These are phyloP conservation scores for Malurus alboscapulatus DNA, from an alignment of 2,113 vertebrate species.

Conservation along the genomic window DNA sequence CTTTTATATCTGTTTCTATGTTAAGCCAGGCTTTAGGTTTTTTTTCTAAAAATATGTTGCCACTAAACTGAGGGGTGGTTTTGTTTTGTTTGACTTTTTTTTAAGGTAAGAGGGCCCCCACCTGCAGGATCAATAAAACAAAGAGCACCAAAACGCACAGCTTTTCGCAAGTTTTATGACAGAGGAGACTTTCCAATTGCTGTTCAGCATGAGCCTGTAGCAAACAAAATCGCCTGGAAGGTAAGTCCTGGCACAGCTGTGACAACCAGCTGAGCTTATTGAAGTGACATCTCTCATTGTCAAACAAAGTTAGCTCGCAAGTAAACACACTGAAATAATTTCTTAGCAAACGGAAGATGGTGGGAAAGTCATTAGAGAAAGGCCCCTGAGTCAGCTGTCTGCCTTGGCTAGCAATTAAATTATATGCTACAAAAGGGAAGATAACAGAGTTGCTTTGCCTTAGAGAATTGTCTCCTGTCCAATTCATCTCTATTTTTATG, in stretches of 20 bases:
- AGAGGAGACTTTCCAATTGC: conserved; percentile 89
- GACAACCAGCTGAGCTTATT: conserved; percentile 47
- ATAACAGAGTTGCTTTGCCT: conserved; percentile 77
- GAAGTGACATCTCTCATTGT: conserved; percentile 65
- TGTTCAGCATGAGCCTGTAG: conserved; percentile 82
- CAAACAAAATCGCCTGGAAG: conserved; percentile 94
- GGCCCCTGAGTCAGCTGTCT: conserved; percentile 67
- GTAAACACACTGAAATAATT: conserved; percentile 69
- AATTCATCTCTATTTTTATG: conserved; percentile 81
- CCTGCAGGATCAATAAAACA: conserved; percentile 84
- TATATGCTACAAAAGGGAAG: conserved; percentile 71
- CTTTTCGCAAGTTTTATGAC: conserved; percentile 91
- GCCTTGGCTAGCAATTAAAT: conserved; percentile 78
- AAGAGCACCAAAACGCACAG: conserved; percentile 83
- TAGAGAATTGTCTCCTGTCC: conserved; percentile 72
- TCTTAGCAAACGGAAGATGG: conserved; percentile 56
- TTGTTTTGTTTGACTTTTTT: not conserved
- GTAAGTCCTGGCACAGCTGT: conserved; percentile 78
- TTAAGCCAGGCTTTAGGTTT: not conserved
- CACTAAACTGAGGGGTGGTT: not conserved
- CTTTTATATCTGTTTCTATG: not conserved
- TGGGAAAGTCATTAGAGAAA: conserved; percentile 44
- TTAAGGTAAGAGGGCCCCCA: conserved; percentile 89
- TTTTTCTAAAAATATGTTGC: not conserved
- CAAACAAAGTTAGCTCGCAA: conserved; percentile 58